Evolutionary conservation across 2,888 invertebrate genomes (phyloP).

Genomic region (Callyntrura sp.): DNA sequence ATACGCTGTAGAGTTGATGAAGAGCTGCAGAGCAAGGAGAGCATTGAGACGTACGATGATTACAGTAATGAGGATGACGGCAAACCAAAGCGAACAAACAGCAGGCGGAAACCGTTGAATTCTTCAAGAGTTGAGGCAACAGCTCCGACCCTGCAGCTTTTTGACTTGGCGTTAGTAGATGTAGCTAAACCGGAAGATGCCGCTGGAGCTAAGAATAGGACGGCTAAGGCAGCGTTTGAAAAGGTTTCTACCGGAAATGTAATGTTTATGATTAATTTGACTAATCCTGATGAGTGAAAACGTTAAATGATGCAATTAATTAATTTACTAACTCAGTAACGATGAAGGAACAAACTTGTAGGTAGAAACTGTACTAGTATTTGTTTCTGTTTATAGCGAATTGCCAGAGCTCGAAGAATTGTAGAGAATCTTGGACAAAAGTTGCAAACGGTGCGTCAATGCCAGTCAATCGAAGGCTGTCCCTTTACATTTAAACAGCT

Average conservation of each 20-base stretch:
- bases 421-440: conserved; percentile 77
- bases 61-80: conserved; percentile 79
- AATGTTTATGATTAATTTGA: conserved; percentile 9
- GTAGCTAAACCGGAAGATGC: conserved; percentile 53
- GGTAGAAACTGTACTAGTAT: too few relatives aligned
- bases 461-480: conserved; percentile 79
- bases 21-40: conserved; percentile 75
- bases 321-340: not conserved
- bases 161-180: conserved; percentile 72
- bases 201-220: conserved; percentile 38
- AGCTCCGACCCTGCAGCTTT: conserved; percentile 64
- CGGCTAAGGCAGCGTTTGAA: conserved; percentile 58
- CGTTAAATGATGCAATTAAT: too few relatives aligned
- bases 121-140: conserved; percentile 57
- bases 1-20: conserved; percentile 73
- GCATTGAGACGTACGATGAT: conserved; percentile 79
- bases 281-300: not conserved
- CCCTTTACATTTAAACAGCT: conserved; percentile 79
- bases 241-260: conserved; percentile 70
- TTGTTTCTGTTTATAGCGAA: conserved; percentile 54
- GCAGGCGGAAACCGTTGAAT: conserved; percentile 61
- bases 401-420: conserved; percentile 75
- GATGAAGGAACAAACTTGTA: not conserved
- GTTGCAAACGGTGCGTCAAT: conserved; percentile 78
- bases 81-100: conserved; percentile 66